These are phyloP conservation scores for Palythoa caribaeorum DNA, from an alignment of 92 coral and sea anemone species.

Conservation along the genomic window DNA sequence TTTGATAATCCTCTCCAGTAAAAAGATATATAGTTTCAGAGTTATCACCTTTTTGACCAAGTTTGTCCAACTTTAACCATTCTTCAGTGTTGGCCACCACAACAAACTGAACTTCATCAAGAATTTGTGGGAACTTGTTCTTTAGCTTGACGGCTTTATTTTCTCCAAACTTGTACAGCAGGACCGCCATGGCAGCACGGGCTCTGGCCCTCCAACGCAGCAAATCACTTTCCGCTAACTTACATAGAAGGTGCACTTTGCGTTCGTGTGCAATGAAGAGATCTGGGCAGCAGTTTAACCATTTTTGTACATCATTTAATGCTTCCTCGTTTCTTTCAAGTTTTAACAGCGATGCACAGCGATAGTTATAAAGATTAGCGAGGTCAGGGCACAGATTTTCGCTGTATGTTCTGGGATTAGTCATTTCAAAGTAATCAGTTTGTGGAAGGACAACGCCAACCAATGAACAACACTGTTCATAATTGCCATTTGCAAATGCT, in stretches of 20 bases:
- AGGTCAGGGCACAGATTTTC: neutral
- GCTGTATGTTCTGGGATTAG: too few relatives aligned
- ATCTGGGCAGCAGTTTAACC: conserved; percentile 2
- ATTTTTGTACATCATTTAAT: neutral
- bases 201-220: conserved; percentile 29
- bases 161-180: neutral
- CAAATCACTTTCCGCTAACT: neutral
- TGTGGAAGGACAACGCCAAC: neutral
- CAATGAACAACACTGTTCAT: neutral
- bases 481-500: neutral
- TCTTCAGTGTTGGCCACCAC: neutral
- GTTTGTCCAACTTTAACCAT: neutral
- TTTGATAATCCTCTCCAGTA: conserved; percentile 12
- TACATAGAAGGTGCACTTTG: conserved; percentile 1
- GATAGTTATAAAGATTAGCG: conserved; percentile 16
- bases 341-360: conserved; percentile 2
- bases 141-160: neutral
- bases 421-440: neutral
- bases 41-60: neutral
- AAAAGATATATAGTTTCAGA: conserved; percentile 22
- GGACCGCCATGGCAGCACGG: conserved; percentile 28
- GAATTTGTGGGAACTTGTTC: neutral
- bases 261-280: neutral
- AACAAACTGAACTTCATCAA: neutral
- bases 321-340: neutral